Conservation (phyloP, 1,140 invertebrate species). For the Cylas formicarius region DNA sequence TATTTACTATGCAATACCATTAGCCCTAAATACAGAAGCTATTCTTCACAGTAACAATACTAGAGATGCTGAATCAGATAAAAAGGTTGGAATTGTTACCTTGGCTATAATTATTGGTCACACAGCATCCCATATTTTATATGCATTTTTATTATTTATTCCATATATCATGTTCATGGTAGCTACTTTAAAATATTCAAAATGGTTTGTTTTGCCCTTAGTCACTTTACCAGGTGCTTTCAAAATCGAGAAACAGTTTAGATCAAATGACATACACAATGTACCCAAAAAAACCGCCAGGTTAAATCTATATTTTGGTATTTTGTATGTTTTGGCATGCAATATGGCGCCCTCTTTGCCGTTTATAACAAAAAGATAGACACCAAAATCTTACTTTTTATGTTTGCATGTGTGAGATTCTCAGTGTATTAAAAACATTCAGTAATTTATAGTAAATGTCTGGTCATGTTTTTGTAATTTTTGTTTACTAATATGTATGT, state of each 20-base stretch:
- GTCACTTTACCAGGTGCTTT: constrained; percentile 82
- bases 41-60: constrained; percentile 94
- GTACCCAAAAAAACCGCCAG: constrained; percentile 84
- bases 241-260: constrained; percentile 82
- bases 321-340: constrained; percentile 79
- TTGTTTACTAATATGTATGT: no score
- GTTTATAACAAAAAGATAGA: constrained; percentile 40
- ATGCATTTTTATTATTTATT: constrained; percentile 82
- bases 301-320: constrained; percentile 84
- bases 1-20: constrained; percentile 86
- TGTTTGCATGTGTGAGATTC: no score
- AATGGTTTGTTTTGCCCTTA: constrained; percentile 83
- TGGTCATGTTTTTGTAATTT: no score
- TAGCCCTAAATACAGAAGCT: constrained; percentile 90
- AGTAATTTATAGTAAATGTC: no score
- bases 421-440: no score
- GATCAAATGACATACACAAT: constrained; percentile 65
- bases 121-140: constrained; percentile 84
- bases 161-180: constrained; percentile 87
- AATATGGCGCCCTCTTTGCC: constrained; percentile 54
- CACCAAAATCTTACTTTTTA: no score
- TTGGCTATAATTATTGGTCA: constrained; percentile 88
- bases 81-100: constrained; percentile 81
- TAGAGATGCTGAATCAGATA: constrained; percentile 79
- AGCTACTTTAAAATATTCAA: constrained; percentile 70